Base-by-base conservation (phyloP, 2,113 vertebrate species). In the Seriola rivoliana region DNA sequence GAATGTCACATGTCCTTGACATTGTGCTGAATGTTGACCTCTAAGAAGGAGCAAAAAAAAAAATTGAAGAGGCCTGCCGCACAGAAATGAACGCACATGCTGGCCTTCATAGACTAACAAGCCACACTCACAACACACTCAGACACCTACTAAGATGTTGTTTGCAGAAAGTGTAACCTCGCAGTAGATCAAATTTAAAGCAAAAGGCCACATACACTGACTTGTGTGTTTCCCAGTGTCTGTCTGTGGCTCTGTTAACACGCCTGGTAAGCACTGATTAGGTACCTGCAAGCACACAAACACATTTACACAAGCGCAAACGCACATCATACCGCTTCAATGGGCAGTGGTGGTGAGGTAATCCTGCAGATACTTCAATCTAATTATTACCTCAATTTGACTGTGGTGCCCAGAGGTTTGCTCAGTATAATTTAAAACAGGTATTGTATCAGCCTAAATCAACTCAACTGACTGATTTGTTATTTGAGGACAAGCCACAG, bases 231-330 rank as follows among this genome's bases (percentile, higher is more conserved):
- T 83, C 40, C 68, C 59, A 40, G 63, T 65, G 54, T 72, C 78
- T 66, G 19, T 70, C 60, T 82, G 68, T 58, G 59, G 64, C 64
- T 81, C 75, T 80, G 75, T 75, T 87, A 84, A 76, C 64, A 78
- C 23, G 84, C 71, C 91, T 90, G 88, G 66, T 52, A 21, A 50
- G 67, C 62, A 63, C 85, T 91, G 85, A 91, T 92, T 89, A 89
- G 80, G 42, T 66, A 79, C 84, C 82, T 81, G 75, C 78, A 62
- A 59, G 50, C 67, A 78, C 77, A 81, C 36, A 29, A 69, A 74
- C 38, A n/a, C 69, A 75, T 72, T 57, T 66, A 34, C 71, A 81
- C 59, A 77, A 66, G 44, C 19, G 46, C 58, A 85, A 67, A 73
- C 34, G 81, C 85, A 75, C 72, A 83, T 29, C n/a, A 62, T 0